phyloP scores from a whole-genome alignment of 2,113 vertebrate species.

The Solenodon paradoxus region DNA sequence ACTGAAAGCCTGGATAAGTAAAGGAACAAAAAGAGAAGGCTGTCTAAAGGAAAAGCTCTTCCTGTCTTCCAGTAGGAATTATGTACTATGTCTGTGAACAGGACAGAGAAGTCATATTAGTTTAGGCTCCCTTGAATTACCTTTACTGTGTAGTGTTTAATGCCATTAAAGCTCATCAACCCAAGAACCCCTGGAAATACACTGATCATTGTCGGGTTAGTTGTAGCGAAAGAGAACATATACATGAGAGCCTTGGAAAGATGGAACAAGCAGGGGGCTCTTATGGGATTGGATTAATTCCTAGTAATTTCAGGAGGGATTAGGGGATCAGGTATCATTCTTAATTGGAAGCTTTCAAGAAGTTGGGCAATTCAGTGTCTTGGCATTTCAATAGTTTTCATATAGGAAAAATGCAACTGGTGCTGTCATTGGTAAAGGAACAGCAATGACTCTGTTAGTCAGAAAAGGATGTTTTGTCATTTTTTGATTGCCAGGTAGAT shows the following conservation, averaged over 20 bases:
- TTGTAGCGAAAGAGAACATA: neutral
- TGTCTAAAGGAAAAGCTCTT: neutral
- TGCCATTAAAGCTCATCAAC: neutral
- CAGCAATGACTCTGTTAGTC: neutral
- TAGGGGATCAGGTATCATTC: neutral
- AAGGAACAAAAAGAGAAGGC: neutral
- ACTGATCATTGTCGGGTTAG: neutral
- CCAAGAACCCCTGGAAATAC: neutral
- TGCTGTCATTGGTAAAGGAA: neutral
- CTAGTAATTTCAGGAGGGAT: neutral
- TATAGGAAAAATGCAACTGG: neutral
- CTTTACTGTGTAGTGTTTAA: neutral
- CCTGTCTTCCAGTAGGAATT: neutral
- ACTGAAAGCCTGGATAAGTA: neutral
- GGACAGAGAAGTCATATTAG: neutral
- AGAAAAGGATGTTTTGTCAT: conserved; percentile 31
- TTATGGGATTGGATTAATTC: neutral
- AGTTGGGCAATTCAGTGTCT: neutral
- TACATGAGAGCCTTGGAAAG: neutral
- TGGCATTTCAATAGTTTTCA: neutral
- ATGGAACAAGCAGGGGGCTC: neutral
- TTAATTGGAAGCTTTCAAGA: neutral
- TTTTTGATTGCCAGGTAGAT: conserved; percentile 15
- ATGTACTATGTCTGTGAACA: neutral
- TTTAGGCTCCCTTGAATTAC: neutral